A percentile compares a stretch with the other conserved stretches of the same genome.
phyloP scores from a whole-genome alignment of 2,888 invertebrate genomes.

The Punctoribates punctum region DNA sequence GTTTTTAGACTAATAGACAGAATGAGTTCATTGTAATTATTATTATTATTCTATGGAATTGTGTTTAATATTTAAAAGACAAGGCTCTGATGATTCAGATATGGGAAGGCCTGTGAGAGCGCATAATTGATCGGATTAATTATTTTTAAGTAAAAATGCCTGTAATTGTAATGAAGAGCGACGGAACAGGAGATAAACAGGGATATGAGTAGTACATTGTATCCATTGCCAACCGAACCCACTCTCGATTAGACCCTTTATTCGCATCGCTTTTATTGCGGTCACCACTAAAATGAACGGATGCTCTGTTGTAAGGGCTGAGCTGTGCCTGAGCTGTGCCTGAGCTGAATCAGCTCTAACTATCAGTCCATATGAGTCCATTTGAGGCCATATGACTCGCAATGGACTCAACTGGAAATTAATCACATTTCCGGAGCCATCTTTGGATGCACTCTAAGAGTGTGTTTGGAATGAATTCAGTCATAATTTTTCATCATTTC shows the following conservation, averaged over 20 bases:
- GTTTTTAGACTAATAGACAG: neutral
- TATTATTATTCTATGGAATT: neutral
- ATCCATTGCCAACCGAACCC: neutral
- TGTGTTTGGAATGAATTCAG: neutral
- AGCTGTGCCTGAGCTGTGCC: too few relatives aligned
- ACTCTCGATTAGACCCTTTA: neutral
- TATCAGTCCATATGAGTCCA: neutral
- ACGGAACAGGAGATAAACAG: too few relatives aligned
- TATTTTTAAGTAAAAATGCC: conserved; percentile 25
- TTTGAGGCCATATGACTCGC: neutral
- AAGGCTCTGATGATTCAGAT: neutral
- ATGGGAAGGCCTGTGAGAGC: neutral
- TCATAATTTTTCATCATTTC: conserved; percentile 3
- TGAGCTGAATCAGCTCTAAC: conserved; percentile 12
- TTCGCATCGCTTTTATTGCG: conserved; percentile 1
- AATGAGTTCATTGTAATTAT: conserved; percentile 18
- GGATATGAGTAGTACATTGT: neutral
- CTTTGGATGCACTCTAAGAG: neutral
- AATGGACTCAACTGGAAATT: conserved; percentile 14
- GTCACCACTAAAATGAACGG: neutral
- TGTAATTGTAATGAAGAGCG: conserved; percentile 28
- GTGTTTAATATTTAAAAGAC: conserved; percentile 4
- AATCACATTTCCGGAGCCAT: conserved; percentile 21
- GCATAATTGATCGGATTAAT: conserved; percentile 29
- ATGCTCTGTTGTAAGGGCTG: neutral